Evolutionary conservation across 1,140 invertebrate genomes (phyloP).

Genomic region (Bombus difficillimus): DNA sequence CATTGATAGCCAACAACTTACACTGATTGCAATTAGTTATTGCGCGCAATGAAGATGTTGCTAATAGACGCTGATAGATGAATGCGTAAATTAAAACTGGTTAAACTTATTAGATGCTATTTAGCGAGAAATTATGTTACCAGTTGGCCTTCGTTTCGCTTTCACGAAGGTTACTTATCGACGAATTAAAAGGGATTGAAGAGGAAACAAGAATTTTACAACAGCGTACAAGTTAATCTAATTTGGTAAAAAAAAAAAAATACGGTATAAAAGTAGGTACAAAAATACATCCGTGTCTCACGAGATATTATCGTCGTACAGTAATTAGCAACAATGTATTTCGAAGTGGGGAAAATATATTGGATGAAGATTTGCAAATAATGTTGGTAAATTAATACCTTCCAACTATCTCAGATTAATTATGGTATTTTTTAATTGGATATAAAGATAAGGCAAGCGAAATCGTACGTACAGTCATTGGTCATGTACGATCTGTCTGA

Average conservation of each 20-base stretch:
- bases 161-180: constrained; percentile 8
- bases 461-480: not conserved
- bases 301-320: not conserved
- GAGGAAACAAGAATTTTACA: not conserved
- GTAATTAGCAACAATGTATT: not conserved
- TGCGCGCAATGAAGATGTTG: constrained; percentile 23
- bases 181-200: not conserved
- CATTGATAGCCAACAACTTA: constrained; percentile 26
- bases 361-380: not conserved
- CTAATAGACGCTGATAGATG: not conserved
- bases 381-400: not conserved
- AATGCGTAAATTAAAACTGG: not conserved
- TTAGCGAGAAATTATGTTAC: not conserved
- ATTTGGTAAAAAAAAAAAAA: not conserved
- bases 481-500: not conserved
- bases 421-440: not conserved
- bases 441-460: not conserved
- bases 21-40: not conserved
- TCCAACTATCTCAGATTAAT: not conserved
- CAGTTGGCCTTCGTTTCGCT: not conserved
- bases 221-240: not conserved
- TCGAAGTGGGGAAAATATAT: not conserved
- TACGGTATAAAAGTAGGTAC: too few relatives aligned
- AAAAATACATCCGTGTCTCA: not conserved
- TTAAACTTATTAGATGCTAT: not conserved